phyloP scores from a whole-genome alignment of 2,797 vertebrate species.

The Lates japonicus region DNA sequence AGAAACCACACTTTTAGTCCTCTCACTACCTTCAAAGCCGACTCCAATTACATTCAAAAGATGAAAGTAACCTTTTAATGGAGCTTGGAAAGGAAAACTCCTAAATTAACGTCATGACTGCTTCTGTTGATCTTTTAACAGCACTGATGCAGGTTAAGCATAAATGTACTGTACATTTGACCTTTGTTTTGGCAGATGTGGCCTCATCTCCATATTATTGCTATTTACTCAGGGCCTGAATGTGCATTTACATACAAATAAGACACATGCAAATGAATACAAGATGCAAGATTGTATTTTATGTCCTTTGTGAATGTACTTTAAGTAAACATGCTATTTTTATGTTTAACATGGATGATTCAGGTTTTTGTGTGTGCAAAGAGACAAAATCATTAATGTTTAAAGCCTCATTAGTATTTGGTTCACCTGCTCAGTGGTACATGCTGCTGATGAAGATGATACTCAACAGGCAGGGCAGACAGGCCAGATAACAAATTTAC shows the following conservation, averaged over 20 bases:
- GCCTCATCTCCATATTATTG: conserved; percentile 23
- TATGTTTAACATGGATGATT: conserved; percentile 6
- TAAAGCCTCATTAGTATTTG: background rate
- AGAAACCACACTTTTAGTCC: conserved; percentile 23
- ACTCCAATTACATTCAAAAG: conserved; percentile 34
- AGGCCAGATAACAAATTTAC: conserved; percentile 9
- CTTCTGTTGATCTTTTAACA: conserved; percentile 12
- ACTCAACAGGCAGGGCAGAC: conserved; percentile 1
- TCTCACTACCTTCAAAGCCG: conserved; percentile 49
- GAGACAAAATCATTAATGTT: background rate
- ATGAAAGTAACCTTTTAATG: conserved; percentile 46
- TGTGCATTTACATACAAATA: conserved; percentile 51
- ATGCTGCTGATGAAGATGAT: background rate
- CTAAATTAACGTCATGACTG: background rate
- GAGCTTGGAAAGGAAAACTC: conserved; percentile 12
- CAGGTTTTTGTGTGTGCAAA: background rate
- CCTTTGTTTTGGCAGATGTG: conserved; percentile 18
- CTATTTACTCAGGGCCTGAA: background rate
- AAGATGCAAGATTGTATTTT: conserved; percentile 9
- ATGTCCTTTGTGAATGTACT: background rate
- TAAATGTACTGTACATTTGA: background rate
- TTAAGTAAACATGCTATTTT: conserved; percentile 18
- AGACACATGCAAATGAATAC: conserved; percentile 27
- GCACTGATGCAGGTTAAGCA: conserved; percentile 6
- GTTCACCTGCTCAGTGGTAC: conserved; percentile 1